phyloP scores from a whole-genome alignment of 2,797 vertebrate genomes.

The Allobates femoralis region DNA sequence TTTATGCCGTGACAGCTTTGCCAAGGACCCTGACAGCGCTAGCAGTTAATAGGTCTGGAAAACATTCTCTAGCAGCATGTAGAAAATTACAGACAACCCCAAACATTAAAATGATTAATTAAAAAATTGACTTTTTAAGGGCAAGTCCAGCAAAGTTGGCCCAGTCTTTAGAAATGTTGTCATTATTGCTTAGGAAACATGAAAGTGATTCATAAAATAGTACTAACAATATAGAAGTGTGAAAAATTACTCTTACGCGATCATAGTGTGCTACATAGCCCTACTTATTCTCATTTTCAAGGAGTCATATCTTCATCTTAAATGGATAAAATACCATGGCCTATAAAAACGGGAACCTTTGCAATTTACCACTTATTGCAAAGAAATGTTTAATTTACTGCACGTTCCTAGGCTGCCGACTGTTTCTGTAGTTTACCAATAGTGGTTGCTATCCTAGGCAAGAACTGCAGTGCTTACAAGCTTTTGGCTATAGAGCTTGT shows the following conservation, averaged over 20 bases:
- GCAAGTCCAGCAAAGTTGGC: background rate
- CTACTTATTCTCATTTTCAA: background rate
- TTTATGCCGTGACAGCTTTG: slow-evolving; percentile 8
- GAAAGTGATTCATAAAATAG: background rate
- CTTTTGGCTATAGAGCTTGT: no score
- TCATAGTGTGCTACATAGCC: background rate
- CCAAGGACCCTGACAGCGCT: background rate
- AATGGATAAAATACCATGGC: no score
- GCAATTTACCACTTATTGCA: no score
- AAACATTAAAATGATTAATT: slow-evolving; percentile 12
- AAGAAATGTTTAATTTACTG: no score
- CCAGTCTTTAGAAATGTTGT: background rate
- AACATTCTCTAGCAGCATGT: background rate
- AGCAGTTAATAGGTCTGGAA: slow-evolving; percentile 19
- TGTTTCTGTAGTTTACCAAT: no score
- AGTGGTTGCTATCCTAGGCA: no score
- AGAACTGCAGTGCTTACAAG: no score
- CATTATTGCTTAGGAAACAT: background rate
- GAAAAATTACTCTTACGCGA: background rate
- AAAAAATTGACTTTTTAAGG: background rate
- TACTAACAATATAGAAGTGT: background rate
- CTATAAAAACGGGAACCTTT: no score
- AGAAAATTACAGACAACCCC: background rate
- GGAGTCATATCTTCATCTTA: no score
- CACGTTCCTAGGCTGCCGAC: no score